Evolutionary conservation across 2,888 invertebrate species (phyloP).

Genomic region (Boloria euphrosyne): DNA sequence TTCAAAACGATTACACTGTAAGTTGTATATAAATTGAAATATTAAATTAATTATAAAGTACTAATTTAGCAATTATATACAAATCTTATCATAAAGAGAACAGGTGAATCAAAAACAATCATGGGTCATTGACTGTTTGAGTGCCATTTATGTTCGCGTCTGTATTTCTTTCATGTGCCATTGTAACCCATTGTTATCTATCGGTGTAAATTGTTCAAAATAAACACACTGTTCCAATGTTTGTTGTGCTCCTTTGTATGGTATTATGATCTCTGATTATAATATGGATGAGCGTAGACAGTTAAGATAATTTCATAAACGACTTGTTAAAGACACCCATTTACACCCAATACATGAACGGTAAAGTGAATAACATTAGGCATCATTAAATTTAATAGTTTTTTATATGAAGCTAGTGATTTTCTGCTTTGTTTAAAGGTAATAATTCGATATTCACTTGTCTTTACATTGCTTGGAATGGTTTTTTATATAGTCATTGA

Average conservation of each 20-base stretch:
- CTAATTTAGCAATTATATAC: conserved; percentile 39
- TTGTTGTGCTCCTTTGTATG: conserved; percentile 53
- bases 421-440: conserved; percentile 17
- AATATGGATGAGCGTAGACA: conserved; percentile 49
- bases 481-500: conserved; percentile 66
- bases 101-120: conserved; percentile 47
- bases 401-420: not conserved
- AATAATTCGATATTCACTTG: conserved; percentile 22
- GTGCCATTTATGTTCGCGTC: conserved; percentile 57
- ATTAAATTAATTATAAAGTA: conserved; percentile 32
- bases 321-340: conserved; percentile 5
- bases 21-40: conserved; percentile 20
- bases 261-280: conserved; percentile 64
- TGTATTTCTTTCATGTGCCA: conserved; percentile 63
- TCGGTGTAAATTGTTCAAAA: conserved; percentile 62
- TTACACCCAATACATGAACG: conserved; percentile 8
- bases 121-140: conserved; percentile 61
- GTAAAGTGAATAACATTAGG: not conserved
- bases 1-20: not conserved
- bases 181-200: conserved; percentile 61
- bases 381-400: conserved; percentile 9
- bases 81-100: conserved; percentile 43
- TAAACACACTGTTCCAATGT: conserved; percentile 60
- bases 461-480: conserved; percentile 51
- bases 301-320: conserved; percentile 18